Conservation (phyloP, 2,113 vertebrate species). For the Spilogale gracilis region DNA sequence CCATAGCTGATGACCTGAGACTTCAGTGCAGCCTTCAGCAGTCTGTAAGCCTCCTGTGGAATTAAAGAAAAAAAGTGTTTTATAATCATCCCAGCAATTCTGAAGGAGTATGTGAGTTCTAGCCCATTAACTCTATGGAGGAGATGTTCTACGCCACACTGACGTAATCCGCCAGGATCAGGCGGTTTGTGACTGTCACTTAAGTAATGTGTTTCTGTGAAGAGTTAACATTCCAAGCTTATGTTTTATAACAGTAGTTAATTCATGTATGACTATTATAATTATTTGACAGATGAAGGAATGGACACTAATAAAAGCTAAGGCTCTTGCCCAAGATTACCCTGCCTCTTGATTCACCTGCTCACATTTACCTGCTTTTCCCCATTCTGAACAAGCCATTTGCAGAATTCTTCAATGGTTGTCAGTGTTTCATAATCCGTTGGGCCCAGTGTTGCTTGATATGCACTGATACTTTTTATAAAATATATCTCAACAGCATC, state of each 20-base stretch:
- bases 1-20: conserved; percentile 57
- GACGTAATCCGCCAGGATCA: not conserved
- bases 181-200: not conserved
- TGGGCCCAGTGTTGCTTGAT: conserved; percentile 69
- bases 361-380: conserved; percentile 78
- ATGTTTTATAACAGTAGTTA: not conserved
- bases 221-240: conserved; percentile 1
- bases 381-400: conserved; percentile 82
- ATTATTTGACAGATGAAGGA: not conserved
- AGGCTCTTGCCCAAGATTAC: not conserved
- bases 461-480: conserved; percentile 78
- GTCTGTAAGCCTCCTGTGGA: conserved; percentile 79
- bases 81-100: not conserved
- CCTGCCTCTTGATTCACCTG: not conserved
- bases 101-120: not conserved
- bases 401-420: conserved; percentile 81
- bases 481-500: conserved; percentile 81
- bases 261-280: not conserved
- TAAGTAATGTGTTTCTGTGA: not conserved
- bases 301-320: not conserved
- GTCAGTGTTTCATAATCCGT: conserved; percentile 70
- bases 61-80: not conserved
- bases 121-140: not conserved
- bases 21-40: conserved; percentile 73
- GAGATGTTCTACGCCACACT: not conserved